Evolutionary conservation across 2,888 invertebrate genomes (phyloP), one percentile per base, ranked within the genome.

Genomic region (Callimorpha dominula): DNA sequence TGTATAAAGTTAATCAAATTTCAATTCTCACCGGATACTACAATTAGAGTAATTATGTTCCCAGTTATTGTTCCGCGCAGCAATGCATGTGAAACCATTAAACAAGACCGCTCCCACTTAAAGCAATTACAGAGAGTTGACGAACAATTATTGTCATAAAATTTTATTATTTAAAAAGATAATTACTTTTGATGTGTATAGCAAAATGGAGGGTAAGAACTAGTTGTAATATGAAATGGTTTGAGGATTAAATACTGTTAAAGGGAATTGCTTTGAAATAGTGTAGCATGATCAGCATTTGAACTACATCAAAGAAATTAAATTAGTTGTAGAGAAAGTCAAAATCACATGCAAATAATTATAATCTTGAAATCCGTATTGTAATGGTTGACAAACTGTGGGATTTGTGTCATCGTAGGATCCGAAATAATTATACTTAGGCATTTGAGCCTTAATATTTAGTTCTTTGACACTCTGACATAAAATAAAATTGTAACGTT

Each of bases 1-100:
- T 43, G 57, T 68, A 60, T 49, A 17, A 60, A 60, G 57, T 49
- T 69, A 62, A 69, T 69, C 68, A 62, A 49, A 69, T 69, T 69
- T 17, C 62, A 62, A 46, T 57, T 42, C 68, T 43, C 68, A 31
- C 49, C 17, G 62, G 17, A 49, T 62, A 62, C 20, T 9, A 11
- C 57, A 49, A 49, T 62, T 15, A 49, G 6, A 62, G 49, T 69
- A 49, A 69, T 62, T 67, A 40, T 42, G 42, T 57, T 67, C 42
- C n/a, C 12, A 54, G 54, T 57, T 43, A 57, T 54, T 43, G 67
- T 43, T 42, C 11, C 54, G 46, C 1, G 20, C 15, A n/a, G 46
- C 46, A 14, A 31, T 49, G 68, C 49, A 67, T 43, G 49, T 40
- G 8, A 11, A 49, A 69, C 69, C 31, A 69, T 63, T 69, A 40